These are phyloP conservation scores for Cristatella mucedo DNA, from an alignment of 2,888 invertebrate genomes.

Conservation along the genomic window DNA sequence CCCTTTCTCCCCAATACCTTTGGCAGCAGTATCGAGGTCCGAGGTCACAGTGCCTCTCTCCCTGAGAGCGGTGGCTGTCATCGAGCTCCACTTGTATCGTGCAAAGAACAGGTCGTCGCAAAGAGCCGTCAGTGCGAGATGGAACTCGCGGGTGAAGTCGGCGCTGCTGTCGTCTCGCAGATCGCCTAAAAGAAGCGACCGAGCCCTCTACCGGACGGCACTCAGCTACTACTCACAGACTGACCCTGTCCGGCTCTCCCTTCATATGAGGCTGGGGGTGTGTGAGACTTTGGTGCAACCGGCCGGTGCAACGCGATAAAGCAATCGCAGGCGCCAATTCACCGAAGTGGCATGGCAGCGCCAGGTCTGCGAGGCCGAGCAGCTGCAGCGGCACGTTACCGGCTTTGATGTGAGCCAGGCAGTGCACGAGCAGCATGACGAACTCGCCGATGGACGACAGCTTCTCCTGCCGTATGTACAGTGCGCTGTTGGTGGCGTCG, in stretches of 20 bases:
- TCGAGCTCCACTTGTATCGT: constrained; percentile 20
- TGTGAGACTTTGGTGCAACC: too few species aligned
- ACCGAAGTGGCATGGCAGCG: too few species aligned
- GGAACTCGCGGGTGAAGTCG: constrained; percentile 27
- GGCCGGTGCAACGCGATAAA: too few species aligned
- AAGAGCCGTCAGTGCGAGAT: constrained; percentile 27
- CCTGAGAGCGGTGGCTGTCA: constrained; percentile 15
- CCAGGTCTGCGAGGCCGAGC: not conserved
- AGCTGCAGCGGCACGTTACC: constrained; percentile 19
- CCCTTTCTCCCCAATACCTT: constrained; percentile 1
- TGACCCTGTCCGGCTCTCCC: not conserved
- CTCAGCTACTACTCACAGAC: not conserved
- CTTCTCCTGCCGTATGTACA: constrained; percentile 26
- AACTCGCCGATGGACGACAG: constrained; percentile 32
- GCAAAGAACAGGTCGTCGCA: constrained; percentile 35
- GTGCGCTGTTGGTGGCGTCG: constrained; percentile 30
- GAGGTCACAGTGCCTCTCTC: constrained; percentile 13
- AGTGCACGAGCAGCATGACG: constrained; percentile 27
- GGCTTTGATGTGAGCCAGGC: constrained; percentile 30
- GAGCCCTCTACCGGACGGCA: too few species aligned
- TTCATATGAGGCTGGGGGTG: too few species aligned
- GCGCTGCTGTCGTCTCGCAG: constrained; percentile 28
- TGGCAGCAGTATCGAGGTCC: constrained; percentile 1
- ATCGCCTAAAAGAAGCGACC: constrained; percentile 24
- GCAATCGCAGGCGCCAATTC: too few species aligned